These are phyloP conservation scores for Nomada hirtipes DNA, from an alignment of 2,888 invertebrate genomes.

Conservation along the genomic window DNA sequence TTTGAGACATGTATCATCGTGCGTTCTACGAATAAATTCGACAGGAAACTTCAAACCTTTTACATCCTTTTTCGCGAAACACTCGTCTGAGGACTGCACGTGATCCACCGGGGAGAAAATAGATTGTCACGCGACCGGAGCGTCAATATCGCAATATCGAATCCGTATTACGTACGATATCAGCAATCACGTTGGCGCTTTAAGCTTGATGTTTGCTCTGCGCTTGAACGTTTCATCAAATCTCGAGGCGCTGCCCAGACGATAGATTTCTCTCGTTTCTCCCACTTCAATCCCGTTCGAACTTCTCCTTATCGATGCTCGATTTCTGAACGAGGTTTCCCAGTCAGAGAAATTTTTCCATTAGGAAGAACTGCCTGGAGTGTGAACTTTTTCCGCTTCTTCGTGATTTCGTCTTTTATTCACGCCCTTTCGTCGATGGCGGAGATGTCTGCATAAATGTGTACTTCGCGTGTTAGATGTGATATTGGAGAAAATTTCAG, in stretches of 20 bases:
- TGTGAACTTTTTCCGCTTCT: background rate
- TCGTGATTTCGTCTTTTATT: background rate
- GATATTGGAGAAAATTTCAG: background rate
- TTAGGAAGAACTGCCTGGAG: background rate
- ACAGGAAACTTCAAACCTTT: background rate
- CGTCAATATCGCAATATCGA: slow-evolving; percentile 26
- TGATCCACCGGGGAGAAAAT: background rate
- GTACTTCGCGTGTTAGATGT: background rate
- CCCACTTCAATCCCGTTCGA: background rate
- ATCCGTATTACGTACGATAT: slow-evolving; percentile 14
- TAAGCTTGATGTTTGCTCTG: slow-evolving; percentile 12
- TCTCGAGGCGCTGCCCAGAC: slow-evolving; percentile 7
- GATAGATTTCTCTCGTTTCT: background rate
- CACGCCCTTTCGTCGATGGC: background rate
- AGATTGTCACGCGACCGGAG: slow-evolving; percentile 2
- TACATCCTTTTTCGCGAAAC: background rate
- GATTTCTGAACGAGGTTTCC: background rate
- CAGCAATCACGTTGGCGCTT: slow-evolving; percentile 10
- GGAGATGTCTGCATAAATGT: background rate
- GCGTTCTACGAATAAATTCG: too few relatives aligned
- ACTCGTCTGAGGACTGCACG: background rate
- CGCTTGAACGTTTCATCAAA: background rate
- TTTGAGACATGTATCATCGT: too few relatives aligned
- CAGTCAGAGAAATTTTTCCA: background rate
- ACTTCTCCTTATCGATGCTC: background rate